Base-by-base conservation (phyloP, 2,888 invertebrate genomes). In the Lasius fuliginosus region DNA sequence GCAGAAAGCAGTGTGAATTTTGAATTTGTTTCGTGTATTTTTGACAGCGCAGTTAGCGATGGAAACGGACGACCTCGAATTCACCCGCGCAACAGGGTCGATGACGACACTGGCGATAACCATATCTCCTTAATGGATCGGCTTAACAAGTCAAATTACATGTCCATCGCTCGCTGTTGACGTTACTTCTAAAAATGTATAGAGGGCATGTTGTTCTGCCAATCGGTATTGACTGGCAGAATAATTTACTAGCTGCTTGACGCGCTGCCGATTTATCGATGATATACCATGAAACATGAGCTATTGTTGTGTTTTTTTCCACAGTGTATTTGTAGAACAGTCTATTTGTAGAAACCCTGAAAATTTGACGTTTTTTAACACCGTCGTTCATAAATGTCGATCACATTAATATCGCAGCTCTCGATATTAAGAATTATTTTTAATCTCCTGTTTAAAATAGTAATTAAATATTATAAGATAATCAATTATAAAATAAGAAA, bases 121-220 rank as follows among this genome's bases (percentile, higher is more conserved):
- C 67, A 36, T 82, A 85, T 76, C 86, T 82, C 42, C 81, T 87
- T 89, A 90, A 90, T 90, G 86, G 90, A 87, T 84, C 85, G 67
- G 84, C 84, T 90, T 90, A 87, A 90, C 88, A 69, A 90, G 89
- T 85, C 84, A 83, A 90, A 89, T 90, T 87, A 88, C 85, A 68
- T 56, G 71, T 76, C 58, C 46, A 64, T 64, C 83, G 75, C 36
- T 40, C 33, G 60, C 71, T 81, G 85, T 89, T 87, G 88, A 87
- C 68, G 88, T 81, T 79, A 33, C 46, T 40, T 36, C 87, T 69
- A 86, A 88, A 89, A 86, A 71, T 82, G 83, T 58, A 49, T 56
- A 4, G 65, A 62, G 84, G 71, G 33, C 67, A 67, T 82, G 74
- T 82, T 76, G 73, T 82, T 83, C 67, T 83, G 86, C 81, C 88